Evolutionary conservation across 2,113 vertebrate genomes (phyloP).

Genomic region (Nerophis ophidion): DNA sequence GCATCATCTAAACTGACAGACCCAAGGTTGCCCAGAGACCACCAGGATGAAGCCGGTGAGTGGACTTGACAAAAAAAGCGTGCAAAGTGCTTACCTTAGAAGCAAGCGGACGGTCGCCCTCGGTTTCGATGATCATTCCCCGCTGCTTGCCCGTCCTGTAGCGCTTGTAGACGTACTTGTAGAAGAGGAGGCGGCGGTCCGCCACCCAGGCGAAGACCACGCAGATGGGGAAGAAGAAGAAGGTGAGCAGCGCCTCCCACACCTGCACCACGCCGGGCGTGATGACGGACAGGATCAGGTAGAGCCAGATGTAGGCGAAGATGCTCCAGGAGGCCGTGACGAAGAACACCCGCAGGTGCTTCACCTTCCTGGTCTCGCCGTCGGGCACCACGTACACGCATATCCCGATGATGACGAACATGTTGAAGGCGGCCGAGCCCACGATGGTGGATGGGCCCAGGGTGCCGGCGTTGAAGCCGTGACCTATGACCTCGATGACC

Average conservation of each 20-base stretch:
- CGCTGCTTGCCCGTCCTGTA: conserved; percentile 94
- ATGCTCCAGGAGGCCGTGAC: conserved; percentile 98
- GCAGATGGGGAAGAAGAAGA: conserved; percentile 97
- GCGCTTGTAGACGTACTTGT: conserved; percentile 98
- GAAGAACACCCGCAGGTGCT: conserved; percentile 95
- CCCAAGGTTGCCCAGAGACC: neutral
- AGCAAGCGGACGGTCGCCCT: conserved; percentile 85
- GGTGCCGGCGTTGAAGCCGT: conserved; percentile 84
- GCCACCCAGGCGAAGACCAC: conserved; percentile 97
- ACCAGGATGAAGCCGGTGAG: neutral
- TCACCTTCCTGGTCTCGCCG: conserved; percentile 92
- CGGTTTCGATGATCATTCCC: conserved; percentile 96
- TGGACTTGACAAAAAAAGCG: neutral
- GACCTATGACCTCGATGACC: conserved; percentile 89
- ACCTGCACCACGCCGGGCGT: conserved; percentile 92
- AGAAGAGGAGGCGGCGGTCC: conserved; percentile 94
- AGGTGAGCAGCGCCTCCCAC: conserved; percentile 95
- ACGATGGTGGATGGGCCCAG: conserved; percentile 94
- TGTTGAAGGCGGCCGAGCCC: conserved; percentile 95
- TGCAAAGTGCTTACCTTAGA: conserved; percentile 72
- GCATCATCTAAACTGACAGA: neutral
- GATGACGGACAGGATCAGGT: conserved; percentile 93
- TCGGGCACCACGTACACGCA: conserved; percentile 96
- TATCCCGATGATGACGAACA: conserved; percentile 96
- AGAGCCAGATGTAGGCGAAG: conserved; percentile 98